Evolutionary conservation across 1,140 invertebrate species (phyloP).

Genomic region (Halictus rubicundus): DNA sequence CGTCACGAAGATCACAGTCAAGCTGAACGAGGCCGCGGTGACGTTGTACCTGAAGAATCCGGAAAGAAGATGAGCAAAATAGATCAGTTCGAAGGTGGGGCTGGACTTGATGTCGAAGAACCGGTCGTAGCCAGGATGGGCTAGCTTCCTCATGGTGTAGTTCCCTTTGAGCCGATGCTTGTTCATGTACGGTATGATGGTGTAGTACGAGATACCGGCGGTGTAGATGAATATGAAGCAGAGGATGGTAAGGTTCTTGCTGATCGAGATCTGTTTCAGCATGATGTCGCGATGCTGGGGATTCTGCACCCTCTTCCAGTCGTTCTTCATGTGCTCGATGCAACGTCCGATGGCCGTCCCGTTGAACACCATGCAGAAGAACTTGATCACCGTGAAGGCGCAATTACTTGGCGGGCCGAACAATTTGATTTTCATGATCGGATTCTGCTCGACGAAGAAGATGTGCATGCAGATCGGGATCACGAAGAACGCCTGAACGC

Average conservation of each 20-base stretch:
- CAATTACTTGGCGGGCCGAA: neutral
- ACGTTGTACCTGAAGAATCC: conserved; percentile 60
- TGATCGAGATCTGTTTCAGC: conserved; percentile 37
- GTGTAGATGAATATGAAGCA: conserved; percentile 47
- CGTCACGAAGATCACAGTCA: conserved; percentile 64
- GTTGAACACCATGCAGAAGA: conserved; percentile 26
- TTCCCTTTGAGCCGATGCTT: conserved; percentile 18
- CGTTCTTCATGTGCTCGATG: conserved; percentile 46
- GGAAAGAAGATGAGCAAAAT: conserved; percentile 53
- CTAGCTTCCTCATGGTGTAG: conserved; percentile 21
- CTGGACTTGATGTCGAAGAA: conserved; percentile 59
- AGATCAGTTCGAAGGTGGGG: conserved; percentile 65
- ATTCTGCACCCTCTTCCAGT: conserved; percentile 52
- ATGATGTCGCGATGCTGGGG: conserved; percentile 36
- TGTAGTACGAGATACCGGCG: conserved; percentile 56
- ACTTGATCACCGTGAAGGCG: conserved; percentile 43
- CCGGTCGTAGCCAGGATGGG: conserved; percentile 60
- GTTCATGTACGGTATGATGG: conserved; percentile 40
- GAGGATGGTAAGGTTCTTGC: conserved; percentile 33
- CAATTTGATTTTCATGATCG: neutral
- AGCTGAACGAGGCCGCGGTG: conserved; percentile 56
- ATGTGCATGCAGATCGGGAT: neutral
- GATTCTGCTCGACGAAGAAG: neutral
- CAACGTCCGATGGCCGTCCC: conserved; percentile 31
- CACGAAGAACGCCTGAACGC: neutral